Base-by-base conservation (phyloP, 1,140 invertebrate genomes). In the Himalopsyche phryganea region DNA sequence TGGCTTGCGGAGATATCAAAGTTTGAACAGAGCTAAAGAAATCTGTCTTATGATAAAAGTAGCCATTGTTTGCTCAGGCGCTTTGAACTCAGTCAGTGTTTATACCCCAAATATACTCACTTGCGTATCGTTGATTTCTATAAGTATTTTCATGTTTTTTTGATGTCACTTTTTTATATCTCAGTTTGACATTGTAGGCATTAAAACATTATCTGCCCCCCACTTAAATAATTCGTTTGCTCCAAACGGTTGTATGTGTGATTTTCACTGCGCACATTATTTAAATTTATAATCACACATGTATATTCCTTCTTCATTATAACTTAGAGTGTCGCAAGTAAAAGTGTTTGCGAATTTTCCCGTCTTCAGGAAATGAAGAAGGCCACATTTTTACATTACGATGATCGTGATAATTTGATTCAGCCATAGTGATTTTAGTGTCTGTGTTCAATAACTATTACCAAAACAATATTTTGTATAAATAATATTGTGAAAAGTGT, bases 281-380 rank as follows among this genome's bases (percentile, higher is more conserved):
- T 64, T 60, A 58, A 64, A 64, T 64, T 64, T 64, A 60, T 64
- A 60, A 64, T 58, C 54, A 46, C 14, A 50, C 42, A 46, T 44
- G 38, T 46, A 40, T 53, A 48, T 53, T 50, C 52, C 19, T 19
- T 36, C 33, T 35, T 60, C 52, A 57, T 48, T 60, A 50, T 50
- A 13, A 50, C 11, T 20, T 41, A 13, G 57, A 41, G 33, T 51
- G 55, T 38, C 40, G 19, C 19, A 48, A 11, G 54, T 58, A 49
- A 28, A 28, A 40, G 48, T 20, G 14, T 57, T 56, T 49, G 50
- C 50, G 17, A 57, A 62, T 61, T 50, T 51, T 45, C 23, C 18
- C n/a, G n/a, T 17, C 18, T 40, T 9, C 33, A 28, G 38, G 48
- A 57, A 57, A 57, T 57, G 46, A 56, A 40, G 35, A 10, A 20